Evolutionary conservation across 2,113 vertebrate genomes (phyloP), one percentile per base, ranked within the genome.

Genomic region (Actenoides hombroni): DNA sequence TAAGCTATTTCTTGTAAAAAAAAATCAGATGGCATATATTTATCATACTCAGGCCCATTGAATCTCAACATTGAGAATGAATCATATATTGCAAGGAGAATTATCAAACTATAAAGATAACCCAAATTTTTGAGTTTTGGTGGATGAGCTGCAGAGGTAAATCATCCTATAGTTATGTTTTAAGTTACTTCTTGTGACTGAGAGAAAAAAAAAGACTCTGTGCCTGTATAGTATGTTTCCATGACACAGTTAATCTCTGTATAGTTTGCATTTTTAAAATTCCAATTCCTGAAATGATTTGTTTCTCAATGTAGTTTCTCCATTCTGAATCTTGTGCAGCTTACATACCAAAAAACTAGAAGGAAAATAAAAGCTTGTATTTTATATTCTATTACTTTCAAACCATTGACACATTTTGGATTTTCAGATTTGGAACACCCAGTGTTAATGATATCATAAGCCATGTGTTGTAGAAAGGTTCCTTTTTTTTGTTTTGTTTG

Each of bases 1-100:
- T 7, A 81, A 60, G 5, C 7, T 63, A 18, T 68, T 77, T 64
- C 6, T 76, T 68, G 13, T 57, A 71, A 46, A 26, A 49, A 53
- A 53, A 53, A 28, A 15, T 82, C 65, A 89, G 33, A 25, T 48
- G 2, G 2, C 16, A 39, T 39, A 25, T 64, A 19, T 79, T 68
- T 77, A 61, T 61, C 0, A 0, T 61, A 82, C 60, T 13, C 21
- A 13, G 4, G 42, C 11, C 17, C 13, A 31, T 2, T 59, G 31
- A 63, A 59, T 70, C 18, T 77, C 69, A 82, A 13, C 5, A 26
- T 67, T 39, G 63, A 68, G 35, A 88, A 53, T 0, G 0, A 78
- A 71, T 71, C 8, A 11, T 4, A 15, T 59, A 39, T 63, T 86
- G 21, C 4, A 48, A 80, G 28, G 29, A 69, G 24, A 90, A 88